Evolutionary conservation across 2,888 invertebrate species (phyloP).

Genomic region (Drosophila differens): DNA sequence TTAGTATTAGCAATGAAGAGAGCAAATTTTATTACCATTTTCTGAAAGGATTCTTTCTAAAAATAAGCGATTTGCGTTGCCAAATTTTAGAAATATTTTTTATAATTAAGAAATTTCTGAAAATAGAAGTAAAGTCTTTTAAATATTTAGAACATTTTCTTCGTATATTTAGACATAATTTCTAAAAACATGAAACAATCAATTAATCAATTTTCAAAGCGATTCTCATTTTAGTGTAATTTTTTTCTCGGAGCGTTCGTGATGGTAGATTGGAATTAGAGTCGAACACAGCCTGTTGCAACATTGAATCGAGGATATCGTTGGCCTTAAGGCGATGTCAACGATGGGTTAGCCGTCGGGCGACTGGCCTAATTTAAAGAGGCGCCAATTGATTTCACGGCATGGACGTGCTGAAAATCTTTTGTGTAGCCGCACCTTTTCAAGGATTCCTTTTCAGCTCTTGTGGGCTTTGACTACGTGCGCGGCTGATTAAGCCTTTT

Average conservation of each 20-base stretch:
- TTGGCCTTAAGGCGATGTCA: constrained; percentile 3
- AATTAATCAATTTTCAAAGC: background rate
- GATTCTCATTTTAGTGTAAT: background rate
- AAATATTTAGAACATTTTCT: background rate
- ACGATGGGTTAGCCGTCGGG: constrained; percentile 10
- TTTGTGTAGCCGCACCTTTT: constrained; percentile 24
- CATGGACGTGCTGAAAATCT: constrained; percentile 53
- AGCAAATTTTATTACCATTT: too few species aligned
- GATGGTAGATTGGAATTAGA: background rate
- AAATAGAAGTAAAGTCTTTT: too few species aligned
- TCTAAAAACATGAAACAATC: too few species aligned
- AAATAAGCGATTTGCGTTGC: too few species aligned
- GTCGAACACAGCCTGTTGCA: background rate
- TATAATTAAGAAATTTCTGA: too few species aligned
- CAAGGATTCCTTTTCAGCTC: constrained; percentile 24
- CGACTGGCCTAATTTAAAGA: constrained; percentile 36
- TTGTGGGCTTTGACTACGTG: constrained; percentile 51
- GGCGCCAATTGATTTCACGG: constrained; percentile 64
- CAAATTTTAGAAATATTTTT: too few species aligned
- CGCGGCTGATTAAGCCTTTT: constrained; percentile 25
- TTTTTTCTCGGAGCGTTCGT: background rate
- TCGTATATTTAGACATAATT: background rate
- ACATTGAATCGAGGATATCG: background rate
- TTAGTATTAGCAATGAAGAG: too few species aligned
- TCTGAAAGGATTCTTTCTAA: background rate